phyloP scores from a whole-genome alignment of 2,888 invertebrate genomes.

The Aphodius sticticus region DNA sequence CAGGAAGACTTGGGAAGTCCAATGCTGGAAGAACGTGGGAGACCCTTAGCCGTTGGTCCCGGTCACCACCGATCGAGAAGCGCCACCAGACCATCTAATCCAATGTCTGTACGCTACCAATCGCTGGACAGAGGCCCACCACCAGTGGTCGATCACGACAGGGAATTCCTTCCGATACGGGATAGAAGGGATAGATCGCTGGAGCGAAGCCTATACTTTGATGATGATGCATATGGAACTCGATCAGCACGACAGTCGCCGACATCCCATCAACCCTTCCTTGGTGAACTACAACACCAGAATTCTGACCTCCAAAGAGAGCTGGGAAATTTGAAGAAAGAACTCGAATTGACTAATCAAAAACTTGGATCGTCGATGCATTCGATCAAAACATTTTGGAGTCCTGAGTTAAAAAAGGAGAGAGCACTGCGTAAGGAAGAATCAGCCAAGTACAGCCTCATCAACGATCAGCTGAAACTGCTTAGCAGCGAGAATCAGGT shows the following conservation, averaged over 20 bases:
- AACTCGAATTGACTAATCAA: slow-evolving; percentile 94
- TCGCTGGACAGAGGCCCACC: slow-evolving; percentile 62
- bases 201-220: slow-evolving; percentile 74
- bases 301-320: slow-evolving; percentile 95
- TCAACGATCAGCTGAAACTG: slow-evolving; percentile 95
- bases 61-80: slow-evolving; percentile 82
- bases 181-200: slow-evolving; percentile 75
- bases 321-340: slow-evolving; percentile 89
- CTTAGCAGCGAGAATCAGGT: slow-evolving; percentile 98
- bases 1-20: slow-evolving; percentile 88
- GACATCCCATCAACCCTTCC: slow-evolving; percentile 69
- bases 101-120: slow-evolving; percentile 67
- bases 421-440: slow-evolving; percentile 96
- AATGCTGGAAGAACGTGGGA: slow-evolving; percentile 79
- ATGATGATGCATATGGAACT: slow-evolving; percentile 61
- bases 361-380: slow-evolving; percentile 99
- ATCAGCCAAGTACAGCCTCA: slow-evolving; percentile 94
- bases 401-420: slow-evolving; percentile 99
- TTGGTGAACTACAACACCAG: slow-evolving; percentile 89
- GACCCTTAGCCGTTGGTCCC: slow-evolving; percentile 65
- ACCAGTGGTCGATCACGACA: slow-evolving; percentile 68
- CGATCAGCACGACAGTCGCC: slow-evolving; percentile 76
- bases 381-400: slow-evolving; percentile 99
- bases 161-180: slow-evolving; percentile 87
- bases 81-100: slow-evolving; percentile 69